Percentiles rank a stretch among this genome's conserved stretches.
These are phyloP conservation scores for Caenorhabditis latens DNA, from an alignment of 1,140 invertebrate species.

Conservation along the genomic window DNA sequence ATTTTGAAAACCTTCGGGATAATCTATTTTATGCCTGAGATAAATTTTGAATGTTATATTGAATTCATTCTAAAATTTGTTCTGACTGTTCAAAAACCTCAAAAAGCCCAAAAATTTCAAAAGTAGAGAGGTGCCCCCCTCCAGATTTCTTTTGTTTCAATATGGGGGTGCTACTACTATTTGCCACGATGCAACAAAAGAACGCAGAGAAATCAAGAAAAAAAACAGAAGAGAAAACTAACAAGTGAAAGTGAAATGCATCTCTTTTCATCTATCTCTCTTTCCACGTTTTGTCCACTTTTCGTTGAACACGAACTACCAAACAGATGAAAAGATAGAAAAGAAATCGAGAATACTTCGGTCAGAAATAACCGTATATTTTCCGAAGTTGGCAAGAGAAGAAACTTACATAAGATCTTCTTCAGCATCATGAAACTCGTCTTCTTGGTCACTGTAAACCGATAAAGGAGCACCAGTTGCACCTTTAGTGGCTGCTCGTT, in stretches of 20 bases:
- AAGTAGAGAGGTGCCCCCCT: too few relatives aligned
- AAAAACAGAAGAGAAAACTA: not conserved
- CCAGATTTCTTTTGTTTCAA: too few relatives aligned
- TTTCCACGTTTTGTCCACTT: not conserved
- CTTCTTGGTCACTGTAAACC: conserved; percentile 61
- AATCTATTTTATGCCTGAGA: too few relatives aligned
- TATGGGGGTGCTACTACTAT: not conserved
- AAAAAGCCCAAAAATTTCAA: too few relatives aligned
- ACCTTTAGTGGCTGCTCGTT: conserved; percentile 83
- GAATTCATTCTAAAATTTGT: too few relatives aligned
- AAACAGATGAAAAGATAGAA: conserved; percentile 15
- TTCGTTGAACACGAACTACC: not conserved
- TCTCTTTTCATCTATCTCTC: not conserved
- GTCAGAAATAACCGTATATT: not conserved
- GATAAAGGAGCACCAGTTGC: conserved; percentile 31
- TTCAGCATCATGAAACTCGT: conserved; percentile 68
- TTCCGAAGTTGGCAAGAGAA: not conserved
- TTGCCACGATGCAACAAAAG: not conserved
- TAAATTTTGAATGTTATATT: too few relatives aligned
- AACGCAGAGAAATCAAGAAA: conserved; percentile 9
- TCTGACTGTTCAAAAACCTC: too few relatives aligned
- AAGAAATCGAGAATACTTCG: not conserved
- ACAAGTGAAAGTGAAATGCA: conserved; percentile 31
- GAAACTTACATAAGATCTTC: conserved; percentile 52
- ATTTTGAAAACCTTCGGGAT: too few relatives aligned